Evolutionary conservation across 2,113 vertebrate species (phyloP), one percentile per base, ranked within the genome.

Genomic region (Chaetodon trifascialis): DNA sequence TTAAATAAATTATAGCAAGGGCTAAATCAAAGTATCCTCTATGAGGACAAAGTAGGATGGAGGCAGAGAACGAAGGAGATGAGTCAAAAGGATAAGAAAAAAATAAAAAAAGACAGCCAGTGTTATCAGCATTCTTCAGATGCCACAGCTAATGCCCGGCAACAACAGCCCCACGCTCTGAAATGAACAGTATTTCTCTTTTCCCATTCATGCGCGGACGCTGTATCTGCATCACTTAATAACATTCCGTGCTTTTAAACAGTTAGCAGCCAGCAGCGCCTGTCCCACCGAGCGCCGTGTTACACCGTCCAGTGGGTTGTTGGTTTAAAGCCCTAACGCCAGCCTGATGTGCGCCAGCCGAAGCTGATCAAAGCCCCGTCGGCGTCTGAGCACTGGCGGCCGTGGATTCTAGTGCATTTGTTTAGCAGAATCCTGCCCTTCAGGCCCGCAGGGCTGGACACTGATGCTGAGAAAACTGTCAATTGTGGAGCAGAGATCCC

Each of bases 111-210:
- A 88, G 44, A 74, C 40, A 86, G 72, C 51, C 72, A 74, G 82
- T 88, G 86, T 92, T 91, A 90, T 91, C 86, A 76, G 91, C 94
- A 98, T 98, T 98, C 96, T 93, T 94, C 89, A 95, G 94, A 98
- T 99, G 96, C 96, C 94, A 93, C 82, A 82, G 93, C 91, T 97
- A 97, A 98, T 96, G 95, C 96, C 94, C 93, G 96, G 96, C 84
- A 49, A 96, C 93, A 97, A 96, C 96, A 96, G 89, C 88, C 90
- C 87, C 92, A 95, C 95, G 93, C 96, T 96, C 95, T 96, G 95
- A 97, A 98, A 97, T 97, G 96, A 97, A 99, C 97, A 98, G 97
- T 98, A 97, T 97, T 95, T 98, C 96, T 96, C 96, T 97, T 97
- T 94, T 95, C 95, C 96, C 94, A 96, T 97, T 96, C 96, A 96